phyloP scores from a whole-genome alignment of 2,888 invertebrate genomes.

The Stenchaetothrips biformis region DNA sequence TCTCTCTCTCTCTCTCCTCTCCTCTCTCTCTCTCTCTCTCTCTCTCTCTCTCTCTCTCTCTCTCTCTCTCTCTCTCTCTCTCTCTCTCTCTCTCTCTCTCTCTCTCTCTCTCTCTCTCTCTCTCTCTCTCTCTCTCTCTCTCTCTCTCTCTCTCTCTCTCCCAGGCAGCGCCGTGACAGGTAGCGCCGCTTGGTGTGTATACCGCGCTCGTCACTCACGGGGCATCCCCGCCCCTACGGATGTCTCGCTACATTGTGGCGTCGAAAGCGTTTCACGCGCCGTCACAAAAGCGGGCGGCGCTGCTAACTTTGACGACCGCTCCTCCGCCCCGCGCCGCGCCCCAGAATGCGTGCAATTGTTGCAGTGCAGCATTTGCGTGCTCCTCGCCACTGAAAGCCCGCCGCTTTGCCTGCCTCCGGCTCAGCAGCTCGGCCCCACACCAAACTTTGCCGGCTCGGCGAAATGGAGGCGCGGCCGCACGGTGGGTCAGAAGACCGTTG shows the following conservation, averaged over 20 bases:
- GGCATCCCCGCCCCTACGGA: background rate
- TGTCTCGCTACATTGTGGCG: background rate
- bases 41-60: background rate
- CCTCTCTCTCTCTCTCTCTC: background rate
- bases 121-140: no score
- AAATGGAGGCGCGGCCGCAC: background rate
- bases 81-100: no score
- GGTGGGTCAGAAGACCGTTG: no score
- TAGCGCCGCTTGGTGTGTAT: background rate
- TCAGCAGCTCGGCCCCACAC: no score
- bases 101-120: no score
- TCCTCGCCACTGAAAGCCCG: background rate
- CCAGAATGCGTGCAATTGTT: conserved; percentile 14
- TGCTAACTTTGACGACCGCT: background rate
- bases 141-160: background rate
- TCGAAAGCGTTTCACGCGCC: background rate
- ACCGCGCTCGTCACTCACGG: background rate
- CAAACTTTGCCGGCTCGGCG: no score
- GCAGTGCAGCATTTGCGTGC: background rate
- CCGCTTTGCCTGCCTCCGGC: no score
- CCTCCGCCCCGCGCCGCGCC: background rate
- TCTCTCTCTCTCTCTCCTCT: background rate
- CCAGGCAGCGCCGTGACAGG: background rate
- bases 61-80: background rate
- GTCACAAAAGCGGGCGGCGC: background rate